phyloP scores from a whole-genome alignment of 2,888 invertebrate genomes.

The Chesias legatella region DNA sequence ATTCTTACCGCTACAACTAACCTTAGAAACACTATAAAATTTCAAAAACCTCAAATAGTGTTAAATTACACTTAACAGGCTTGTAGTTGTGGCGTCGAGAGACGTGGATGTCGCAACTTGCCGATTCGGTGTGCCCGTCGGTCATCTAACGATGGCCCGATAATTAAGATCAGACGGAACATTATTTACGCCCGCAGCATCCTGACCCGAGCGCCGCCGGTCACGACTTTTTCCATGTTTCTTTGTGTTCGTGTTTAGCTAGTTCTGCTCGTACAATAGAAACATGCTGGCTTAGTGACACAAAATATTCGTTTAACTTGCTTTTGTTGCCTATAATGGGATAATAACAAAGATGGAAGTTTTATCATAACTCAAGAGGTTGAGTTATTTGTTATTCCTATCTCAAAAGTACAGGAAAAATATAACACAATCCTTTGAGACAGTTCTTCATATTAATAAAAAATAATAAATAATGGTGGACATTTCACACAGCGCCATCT shows the following conservation, averaged over 20 bases:
- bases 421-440: too few relatives aligned
- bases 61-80: neutral
- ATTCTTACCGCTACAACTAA: too few relatives aligned
- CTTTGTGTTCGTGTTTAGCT: conserved; percentile 61
- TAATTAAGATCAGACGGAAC: conserved; percentile 77
- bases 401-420: too few relatives aligned
- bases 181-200: conserved; percentile 78
- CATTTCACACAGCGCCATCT: too few relatives aligned
- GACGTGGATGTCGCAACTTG: conserved; percentile 66
- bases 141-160: conserved; percentile 78
- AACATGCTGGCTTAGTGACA: conserved; percentile 15
- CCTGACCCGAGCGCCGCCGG: conserved; percentile 66
- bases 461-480: too few relatives aligned
- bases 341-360: too few relatives aligned
- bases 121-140: conserved; percentile 70
- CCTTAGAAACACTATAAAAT: too few relatives aligned
- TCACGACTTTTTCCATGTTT: conserved; percentile 76
- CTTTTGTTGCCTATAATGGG: conserved; percentile 1
- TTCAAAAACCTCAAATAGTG: neutral
- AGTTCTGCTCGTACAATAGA: conserved; percentile 35
- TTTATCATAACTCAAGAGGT: too few relatives aligned
- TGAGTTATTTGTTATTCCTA: too few relatives aligned
- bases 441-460: too few relatives aligned
- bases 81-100: conserved; percentile 6
- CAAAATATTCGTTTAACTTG: conserved; percentile 4